Conservation (phyloP, 2,797 vertebrate genomes). For the Salmo trutta region DNA sequence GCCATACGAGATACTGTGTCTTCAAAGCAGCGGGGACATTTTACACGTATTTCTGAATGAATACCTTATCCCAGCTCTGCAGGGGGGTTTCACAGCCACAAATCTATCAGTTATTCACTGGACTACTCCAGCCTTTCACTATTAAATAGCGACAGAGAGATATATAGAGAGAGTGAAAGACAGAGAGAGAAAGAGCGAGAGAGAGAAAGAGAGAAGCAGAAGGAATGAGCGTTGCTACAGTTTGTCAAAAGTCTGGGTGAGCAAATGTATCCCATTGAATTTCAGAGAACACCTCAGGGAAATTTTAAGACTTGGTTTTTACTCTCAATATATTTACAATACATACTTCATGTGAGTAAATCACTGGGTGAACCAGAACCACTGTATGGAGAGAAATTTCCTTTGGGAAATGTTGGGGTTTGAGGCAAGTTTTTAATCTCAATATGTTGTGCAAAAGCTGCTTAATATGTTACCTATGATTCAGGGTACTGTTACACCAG, state of each 20-base stretch:
- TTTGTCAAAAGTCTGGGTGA: no score
- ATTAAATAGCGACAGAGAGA: conserved; percentile 55
- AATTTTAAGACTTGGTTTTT: no score
- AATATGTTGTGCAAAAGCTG: neutral
- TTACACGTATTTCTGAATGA: conserved; percentile 47
- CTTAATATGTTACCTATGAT: neutral
- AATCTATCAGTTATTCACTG: conserved; percentile 67
- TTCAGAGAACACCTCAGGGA: no score
- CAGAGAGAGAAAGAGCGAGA: neutral
- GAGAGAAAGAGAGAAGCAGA: neutral
- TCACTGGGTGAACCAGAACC: neutral
- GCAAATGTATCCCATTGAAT: no score
- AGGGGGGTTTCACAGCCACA: conserved; percentile 61
- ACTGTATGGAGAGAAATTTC: neutral
- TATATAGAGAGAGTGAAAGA: neutral
- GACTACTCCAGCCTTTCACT: conserved; percentile 51
- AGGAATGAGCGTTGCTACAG: no score
- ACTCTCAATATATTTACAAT: neutral
- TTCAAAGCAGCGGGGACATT: conserved; percentile 42
- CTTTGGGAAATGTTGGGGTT: neutral
- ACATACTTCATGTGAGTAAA: neutral
- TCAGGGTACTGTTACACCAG: no score
- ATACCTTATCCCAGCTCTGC: conserved; percentile 54
- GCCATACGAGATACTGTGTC: conserved; percentile 15
- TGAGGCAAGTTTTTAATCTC: conserved; percentile 8